Evolutionary conservation across 2,888 invertebrate species (phyloP).

Genomic region (Caenorhabditis sp.): DNA sequence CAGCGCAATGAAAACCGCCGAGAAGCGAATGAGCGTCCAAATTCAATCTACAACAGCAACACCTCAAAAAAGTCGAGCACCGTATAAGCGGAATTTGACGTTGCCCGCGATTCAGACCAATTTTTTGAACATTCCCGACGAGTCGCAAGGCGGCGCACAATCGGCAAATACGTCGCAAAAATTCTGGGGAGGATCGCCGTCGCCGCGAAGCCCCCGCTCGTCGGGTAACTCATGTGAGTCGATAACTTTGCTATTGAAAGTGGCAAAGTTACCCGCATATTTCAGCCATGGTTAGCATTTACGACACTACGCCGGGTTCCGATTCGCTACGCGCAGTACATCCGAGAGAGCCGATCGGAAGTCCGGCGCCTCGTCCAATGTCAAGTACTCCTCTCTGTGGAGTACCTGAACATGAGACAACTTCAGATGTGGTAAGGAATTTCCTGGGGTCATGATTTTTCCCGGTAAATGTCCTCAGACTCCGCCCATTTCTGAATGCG

Average conservation of each 20-base stretch:
- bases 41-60: constrained; percentile 19
- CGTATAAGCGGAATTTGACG: constrained; percentile 45
- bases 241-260: neutral
- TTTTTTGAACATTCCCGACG: constrained; percentile 41
- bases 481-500: too few relatives aligned
- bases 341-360: constrained; percentile 50
- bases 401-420: constrained; percentile 28
- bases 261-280: too few relatives aligned
- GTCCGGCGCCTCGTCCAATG: constrained; percentile 47
- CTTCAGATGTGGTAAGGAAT: neutral
- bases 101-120: constrained; percentile 43
- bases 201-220: constrained; percentile 43
- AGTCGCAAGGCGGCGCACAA: constrained; percentile 24
- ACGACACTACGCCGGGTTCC: constrained; percentile 9
- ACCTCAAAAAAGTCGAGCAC: constrained; percentile 10
- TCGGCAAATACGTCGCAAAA: constrained; percentile 23
- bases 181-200: constrained; percentile 53
- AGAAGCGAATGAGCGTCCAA: constrained; percentile 24
- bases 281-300: constrained; percentile 28
- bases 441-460: too few relatives aligned
- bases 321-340: constrained; percentile 32
- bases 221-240: constrained; percentile 33
- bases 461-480: too few relatives aligned
- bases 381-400: constrained; percentile 29
- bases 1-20: constrained; percentile 34